Evolutionary conservation across 2,113 vertebrate genomes (phyloP), one percentile per base, ranked within the genome.

Genomic region (Pipra filicauda): DNA sequence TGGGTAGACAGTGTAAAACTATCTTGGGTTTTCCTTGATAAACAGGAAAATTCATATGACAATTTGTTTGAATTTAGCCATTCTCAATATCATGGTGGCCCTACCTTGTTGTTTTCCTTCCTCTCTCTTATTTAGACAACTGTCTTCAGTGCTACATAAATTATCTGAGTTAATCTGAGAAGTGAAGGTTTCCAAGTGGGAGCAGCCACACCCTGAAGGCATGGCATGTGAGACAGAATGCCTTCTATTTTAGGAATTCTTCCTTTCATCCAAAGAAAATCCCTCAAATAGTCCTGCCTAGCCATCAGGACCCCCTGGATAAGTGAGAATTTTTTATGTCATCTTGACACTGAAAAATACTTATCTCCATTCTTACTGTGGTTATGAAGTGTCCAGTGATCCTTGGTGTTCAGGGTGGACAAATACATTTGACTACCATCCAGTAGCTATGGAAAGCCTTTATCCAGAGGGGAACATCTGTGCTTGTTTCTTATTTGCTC

Each of bases 211-310:
- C 97, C 97, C 97, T 85, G 89, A 85, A 93, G 95, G 90, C 88
- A 88, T 89, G 92, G 94, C 83, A 88, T 93, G 81, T 92, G 96
- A 98, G 91, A 91, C 96, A 97, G 96, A 97, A 97, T 96, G 97
- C 93, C 85, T 95, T 91, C 89, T 95, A 91, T 96, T 90, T 97
- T 94, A 96, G 85, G 94, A 92, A 96, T 96, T 92, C 73, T 88
- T 96, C 87, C 91, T 93, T 88, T 95, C 93, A 91, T 94, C 89
- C 91, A 95, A 91, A 97, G 96, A 97, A 98, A 97, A 98, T 95
- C 96, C 85, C 93, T 97, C 87, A 96, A 89, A 96, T 97, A 97
- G 94, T 96, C 95, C 95, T 93, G 85, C 96, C 93, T 97, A 95
- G 88, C 81, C 85, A 88, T 82, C 89, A 85, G 88, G 58, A 41